Base-by-base conservation (phyloP, 1,140 invertebrate genomes). In the Mylabris phalerata region DNA sequence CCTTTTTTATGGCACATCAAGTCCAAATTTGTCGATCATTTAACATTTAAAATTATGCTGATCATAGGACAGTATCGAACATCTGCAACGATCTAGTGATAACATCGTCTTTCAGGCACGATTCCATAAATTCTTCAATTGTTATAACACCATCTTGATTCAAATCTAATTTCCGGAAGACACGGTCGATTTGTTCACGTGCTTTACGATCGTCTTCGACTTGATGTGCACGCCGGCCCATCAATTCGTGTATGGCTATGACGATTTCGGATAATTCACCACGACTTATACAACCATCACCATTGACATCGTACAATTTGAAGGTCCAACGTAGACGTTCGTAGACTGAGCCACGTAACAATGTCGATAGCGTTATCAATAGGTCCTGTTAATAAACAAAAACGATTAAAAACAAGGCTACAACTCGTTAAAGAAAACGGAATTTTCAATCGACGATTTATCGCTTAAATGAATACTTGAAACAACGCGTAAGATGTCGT, bases 81-180 rank as follows among this genome's bases (percentile, higher is more conserved):
- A 90, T 89, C 73, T 89, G 86, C 73, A 91, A 73, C 24, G 88
- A 90, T 44, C 84, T 83, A 48, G 87, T 89, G 72, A 90, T 89
- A 59, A 90, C 82, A 71, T 90, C 88, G 68, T 91, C 88, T 80
- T 93, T 94, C 62, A 94, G 81, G 76, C 93, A 97, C 63, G 92
- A 93, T 78, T 96, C 93, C 71, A 96, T 89, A 75, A 97, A 97
- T 79, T 97, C 93, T 77, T 96, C 93, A 76, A 95, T 92, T 58
- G 93, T 95, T 71, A 96, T 94, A 52, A 95, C 90, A 52, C 93
- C 93, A 73, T 96, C 93, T 75, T 92, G 87, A 78, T 96, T 95
- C 57, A 93, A 79, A 73, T 96, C 94, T 69, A 96, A 81, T 78
- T 95, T 95, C 74, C 89, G 84, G 78, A 92, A 92, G 44, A 92